Percentiles rank a stretch among this genome's conserved stretches.
These are phyloP conservation scores for Globia sparganii DNA, from an alignment of 2,888 invertebrate genomes.

Conservation along the genomic window DNA sequence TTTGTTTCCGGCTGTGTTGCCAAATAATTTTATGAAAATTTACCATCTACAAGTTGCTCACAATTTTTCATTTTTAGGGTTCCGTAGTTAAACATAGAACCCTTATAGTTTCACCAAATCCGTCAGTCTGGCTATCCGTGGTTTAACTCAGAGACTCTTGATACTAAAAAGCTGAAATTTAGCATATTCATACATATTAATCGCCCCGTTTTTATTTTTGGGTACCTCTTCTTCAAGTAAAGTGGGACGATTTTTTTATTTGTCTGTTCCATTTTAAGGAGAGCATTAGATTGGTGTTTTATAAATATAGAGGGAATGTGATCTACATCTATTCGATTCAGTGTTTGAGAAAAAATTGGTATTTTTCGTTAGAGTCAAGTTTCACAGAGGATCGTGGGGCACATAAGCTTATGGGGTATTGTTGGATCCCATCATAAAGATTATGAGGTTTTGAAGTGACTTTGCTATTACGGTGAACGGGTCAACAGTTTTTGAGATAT, in stretches of 20 bases:
- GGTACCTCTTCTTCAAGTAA: not conserved
- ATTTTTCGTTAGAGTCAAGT: not conserved
- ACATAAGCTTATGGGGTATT: not conserved
- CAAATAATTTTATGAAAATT: slow-evolving; percentile 29
- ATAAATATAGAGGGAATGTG: not conserved
- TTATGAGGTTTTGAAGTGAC: not conserved
- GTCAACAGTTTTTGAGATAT: too few relatives aligned
- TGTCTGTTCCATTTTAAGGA: not conserved
- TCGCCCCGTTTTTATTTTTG: not conserved
- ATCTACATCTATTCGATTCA: not conserved
- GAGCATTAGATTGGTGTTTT: not conserved
- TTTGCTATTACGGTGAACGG: too few relatives aligned
- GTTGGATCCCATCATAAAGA: not conserved
- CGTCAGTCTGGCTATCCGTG: not conserved
- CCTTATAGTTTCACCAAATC: not conserved
- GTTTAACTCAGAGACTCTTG: not conserved
- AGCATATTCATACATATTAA: not conserved
- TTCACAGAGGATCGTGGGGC: not conserved
- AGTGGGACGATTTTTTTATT: not conserved
- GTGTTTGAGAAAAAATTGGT: not conserved
- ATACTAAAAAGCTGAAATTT: not conserved
- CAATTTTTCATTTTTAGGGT: not conserved
- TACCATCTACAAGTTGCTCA: slow-evolving; percentile 15
- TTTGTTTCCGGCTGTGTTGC: slow-evolving; percentile 71
- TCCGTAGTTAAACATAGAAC: not conserved